Conservation (phyloP, 2,113 vertebrate species). For the Gallinago jamesoni region DNA sequence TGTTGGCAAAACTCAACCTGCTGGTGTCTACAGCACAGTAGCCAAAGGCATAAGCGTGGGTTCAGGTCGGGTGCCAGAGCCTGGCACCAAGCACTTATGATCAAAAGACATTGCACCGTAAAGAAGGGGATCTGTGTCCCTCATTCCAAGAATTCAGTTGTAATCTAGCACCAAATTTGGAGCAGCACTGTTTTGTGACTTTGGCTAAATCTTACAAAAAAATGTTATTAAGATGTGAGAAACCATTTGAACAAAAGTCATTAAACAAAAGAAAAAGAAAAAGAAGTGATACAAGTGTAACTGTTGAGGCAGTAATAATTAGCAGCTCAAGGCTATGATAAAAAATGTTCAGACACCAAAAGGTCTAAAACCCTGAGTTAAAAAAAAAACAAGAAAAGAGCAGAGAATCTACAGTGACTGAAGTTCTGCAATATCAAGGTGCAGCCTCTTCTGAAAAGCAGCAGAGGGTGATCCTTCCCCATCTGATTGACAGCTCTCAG, state of each 20-base stretch:
- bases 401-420: background rate
- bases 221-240: background rate
- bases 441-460: background rate
- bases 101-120: background rate
- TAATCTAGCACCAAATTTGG: background rate
- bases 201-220: background rate
- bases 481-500: background rate
- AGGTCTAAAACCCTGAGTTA: background rate
- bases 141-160: background rate
- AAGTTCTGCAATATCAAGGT: background rate
- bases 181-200: background rate
- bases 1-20: background rate
- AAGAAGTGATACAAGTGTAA: background rate
- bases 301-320: background rate
- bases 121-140: background rate
- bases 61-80: background rate
- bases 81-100: background rate
- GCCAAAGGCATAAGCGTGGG: background rate
- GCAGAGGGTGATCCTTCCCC: background rate
- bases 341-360: background rate
- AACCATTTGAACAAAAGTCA: background rate
- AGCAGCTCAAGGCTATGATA: background rate
- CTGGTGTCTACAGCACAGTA: background rate
- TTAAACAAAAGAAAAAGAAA: background rate
- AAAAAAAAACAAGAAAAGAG: rapidly evolving